Percentiles rank a stretch among this genome's conserved stretches.
Conservation (phyloP, 1,140 invertebrate species). For the Drosophila subobscura region DNA sequence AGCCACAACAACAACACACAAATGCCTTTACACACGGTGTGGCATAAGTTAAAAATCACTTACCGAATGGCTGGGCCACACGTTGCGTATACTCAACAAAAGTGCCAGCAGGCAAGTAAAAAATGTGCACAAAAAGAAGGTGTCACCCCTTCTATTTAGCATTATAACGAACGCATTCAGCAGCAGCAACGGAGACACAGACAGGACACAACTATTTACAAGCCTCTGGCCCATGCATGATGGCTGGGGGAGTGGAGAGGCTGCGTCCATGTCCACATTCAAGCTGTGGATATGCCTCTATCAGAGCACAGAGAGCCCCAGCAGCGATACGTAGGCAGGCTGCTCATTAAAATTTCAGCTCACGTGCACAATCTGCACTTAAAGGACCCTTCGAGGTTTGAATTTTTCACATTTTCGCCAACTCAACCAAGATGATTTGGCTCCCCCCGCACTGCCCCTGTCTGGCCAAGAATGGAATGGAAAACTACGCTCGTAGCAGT, state of each 20-base stretch:
- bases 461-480: slow-evolving; percentile 17
- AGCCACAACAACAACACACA: slow-evolving; percentile 9
- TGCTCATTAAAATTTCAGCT: slow-evolving; percentile 76
- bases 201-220: slow-evolving; percentile 33
- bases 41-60: slow-evolving; percentile 68
- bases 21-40: slow-evolving; percentile 40
- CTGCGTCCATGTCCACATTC: not conserved
- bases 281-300: slow-evolving; percentile 26
- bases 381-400: slow-evolving; percentile 76
- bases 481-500: slow-evolving; percentile 35
- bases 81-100: slow-evolving; percentile 54
- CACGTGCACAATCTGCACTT: slow-evolving; percentile 79
- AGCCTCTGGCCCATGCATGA: slow-evolving; percentile 36
- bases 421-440: slow-evolving; percentile 34
- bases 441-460: not conserved
- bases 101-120: slow-evolving; percentile 32
- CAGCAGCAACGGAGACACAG: not conserved
- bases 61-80: slow-evolving; percentile 27
- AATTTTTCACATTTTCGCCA: slow-evolving; percentile 76
- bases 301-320: slow-evolving; percentile 20
- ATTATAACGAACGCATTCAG: slow-evolving; percentile 65
- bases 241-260: slow-evolving; percentile 11
- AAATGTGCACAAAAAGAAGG: slow-evolving; percentile 45
- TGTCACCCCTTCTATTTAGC: slow-evolving; percentile 56
- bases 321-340: not conserved